These are phyloP conservation scores for Parotia lawesii DNA, from an alignment of 2,113 vertebrate genomes.

Conservation along the genomic window DNA sequence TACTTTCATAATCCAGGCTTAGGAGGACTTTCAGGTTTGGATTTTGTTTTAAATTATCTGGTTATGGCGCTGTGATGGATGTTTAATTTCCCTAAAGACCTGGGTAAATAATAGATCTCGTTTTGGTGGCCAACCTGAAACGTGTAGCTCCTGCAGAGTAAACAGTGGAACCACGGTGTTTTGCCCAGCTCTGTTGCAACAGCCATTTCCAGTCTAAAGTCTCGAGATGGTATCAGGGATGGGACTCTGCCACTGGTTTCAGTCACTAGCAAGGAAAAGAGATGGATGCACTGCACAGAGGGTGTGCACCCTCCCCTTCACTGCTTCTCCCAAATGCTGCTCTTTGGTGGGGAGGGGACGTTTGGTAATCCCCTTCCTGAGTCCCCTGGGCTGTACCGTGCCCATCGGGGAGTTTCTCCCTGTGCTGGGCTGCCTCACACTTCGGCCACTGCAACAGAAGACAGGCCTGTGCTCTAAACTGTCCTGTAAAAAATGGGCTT, in stretches of 20 bases:
- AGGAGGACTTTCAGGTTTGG: not conserved
- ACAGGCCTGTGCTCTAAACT: not conserved
- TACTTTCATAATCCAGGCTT: slow-evolving; percentile 4
- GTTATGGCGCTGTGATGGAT: not conserved
- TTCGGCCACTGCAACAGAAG: not conserved
- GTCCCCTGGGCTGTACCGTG: rapidly evolving
- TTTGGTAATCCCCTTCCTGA: not conserved
- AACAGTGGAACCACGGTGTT: not conserved
- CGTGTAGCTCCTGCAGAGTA: not conserved
- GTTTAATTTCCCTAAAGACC: not conserved
- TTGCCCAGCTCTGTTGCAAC: not conserved
- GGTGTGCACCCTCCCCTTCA: not conserved
- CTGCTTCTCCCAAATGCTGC: not conserved
- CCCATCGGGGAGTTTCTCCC: not conserved
- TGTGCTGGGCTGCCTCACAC: not conserved
- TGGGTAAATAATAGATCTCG: not conserved
- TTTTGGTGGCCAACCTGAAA: not conserved
- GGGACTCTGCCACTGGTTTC: not conserved
- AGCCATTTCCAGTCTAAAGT: not conserved
- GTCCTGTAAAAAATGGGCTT: not conserved
- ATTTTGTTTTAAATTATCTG: not conserved
- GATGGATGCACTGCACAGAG: not conserved
- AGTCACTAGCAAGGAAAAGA: not conserved
- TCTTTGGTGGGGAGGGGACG: not conserved
- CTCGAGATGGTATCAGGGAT: not conserved